These are phyloP conservation scores for Choristoneura rosaceana DNA, from an alignment of 2,888 invertebrate species.

Conservation along the genomic window DNA sequence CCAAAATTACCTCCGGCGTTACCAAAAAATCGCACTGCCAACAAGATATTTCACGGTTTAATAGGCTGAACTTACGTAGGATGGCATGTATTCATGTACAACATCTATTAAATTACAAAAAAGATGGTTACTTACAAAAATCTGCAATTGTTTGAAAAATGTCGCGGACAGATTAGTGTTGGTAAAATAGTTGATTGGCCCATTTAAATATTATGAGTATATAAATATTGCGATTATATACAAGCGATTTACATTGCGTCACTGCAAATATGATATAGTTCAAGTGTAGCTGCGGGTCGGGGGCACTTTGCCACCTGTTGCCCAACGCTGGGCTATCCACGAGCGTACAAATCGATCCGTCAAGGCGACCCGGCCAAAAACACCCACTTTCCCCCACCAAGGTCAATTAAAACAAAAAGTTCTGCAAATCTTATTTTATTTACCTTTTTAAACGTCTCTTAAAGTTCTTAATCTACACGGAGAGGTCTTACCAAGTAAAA, in stretches of 20 bases:
- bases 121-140: no score
- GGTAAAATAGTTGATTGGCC: no score
- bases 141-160: no score
- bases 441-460: constrained; percentile 47
- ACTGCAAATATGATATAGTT: constrained; percentile 36
- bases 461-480: constrained; percentile 20
- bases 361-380: constrained; percentile 66
- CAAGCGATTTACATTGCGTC: not conserved
- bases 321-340: constrained; percentile 52
- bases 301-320: constrained; percentile 33
- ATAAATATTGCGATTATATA: not conserved
- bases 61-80: no score
- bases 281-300: constrained; percentile 19
- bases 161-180: no score
- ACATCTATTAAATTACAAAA: no score
- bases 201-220: no score
- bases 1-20: no score
- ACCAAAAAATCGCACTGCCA: no score
- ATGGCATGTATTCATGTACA: no score
- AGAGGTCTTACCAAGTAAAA: constrained; percentile 24
- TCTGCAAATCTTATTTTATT: constrained; percentile 68
- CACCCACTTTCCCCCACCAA: constrained; percentile 71
- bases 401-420: constrained; percentile 63
- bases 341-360: constrained; percentile 65
- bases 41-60: no score